Base-by-base conservation (phyloP, 2,797 vertebrate genomes). In the Falco columbarius region DNA sequence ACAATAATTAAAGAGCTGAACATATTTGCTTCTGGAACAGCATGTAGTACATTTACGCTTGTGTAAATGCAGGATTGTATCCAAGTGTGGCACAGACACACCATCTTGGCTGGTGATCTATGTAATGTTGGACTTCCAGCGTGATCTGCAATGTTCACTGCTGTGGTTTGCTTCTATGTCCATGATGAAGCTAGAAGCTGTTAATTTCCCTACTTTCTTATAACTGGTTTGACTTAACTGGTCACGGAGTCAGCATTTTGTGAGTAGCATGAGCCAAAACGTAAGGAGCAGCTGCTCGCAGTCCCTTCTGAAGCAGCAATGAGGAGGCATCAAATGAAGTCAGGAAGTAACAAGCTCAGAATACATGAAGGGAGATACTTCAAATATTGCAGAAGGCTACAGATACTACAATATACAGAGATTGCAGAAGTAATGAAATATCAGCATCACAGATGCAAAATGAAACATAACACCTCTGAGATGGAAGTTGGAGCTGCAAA, bases 1-100 rank as follows among this genome's bases (percentile, higher is more conserved):
- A 34, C 81, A 92, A 56, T 77, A 71, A 72, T 91, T 80, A 63
- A 81, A 74, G 32, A 90, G 54, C 65, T 73, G 56, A 93, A 85
- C 32, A 42, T 14, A 22, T 55, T 49, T 74, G 20, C 16, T 54
- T 92, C 56, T 89, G 47, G 63, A 94, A 75, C 34, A 66, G 73
- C 10, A 7, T 47, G 85, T 54, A 23, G 54, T 32, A 44, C 54
- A 36, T 73, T 74, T 46, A 36, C 0, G 2, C 3, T 30, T n/a
- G 12, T 51, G 65, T 30, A 80, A 90, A 47, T 26, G 16, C 32
- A 36, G 56, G 32, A 38, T 7, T 66, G 5, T 22, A 26, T 51
- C 44, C 44, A 90, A 1, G 52, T 71, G 52, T 34, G 20, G 40
- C 56, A 47, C 0, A 0, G 49, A 51, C 1, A 6, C 76, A 71